Conservation (phyloP, 2,888 invertebrate species). For the Pandemis corylana region DNA sequence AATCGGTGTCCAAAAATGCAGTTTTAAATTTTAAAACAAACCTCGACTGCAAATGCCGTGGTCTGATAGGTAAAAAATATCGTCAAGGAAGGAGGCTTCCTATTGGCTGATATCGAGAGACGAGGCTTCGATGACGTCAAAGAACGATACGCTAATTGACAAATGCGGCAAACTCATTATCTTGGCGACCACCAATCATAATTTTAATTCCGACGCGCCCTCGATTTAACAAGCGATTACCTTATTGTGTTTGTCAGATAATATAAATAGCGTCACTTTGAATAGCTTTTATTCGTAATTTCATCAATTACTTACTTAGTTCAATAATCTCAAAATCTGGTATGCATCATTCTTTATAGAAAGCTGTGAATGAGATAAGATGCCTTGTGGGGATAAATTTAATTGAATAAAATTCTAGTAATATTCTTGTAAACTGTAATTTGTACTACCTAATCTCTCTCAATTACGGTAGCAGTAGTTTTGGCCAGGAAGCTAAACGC, state of each 20-base stretch:
- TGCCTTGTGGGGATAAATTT: too few relatives aligned
- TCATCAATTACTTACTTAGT: neutral
- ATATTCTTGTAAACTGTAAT: too few relatives aligned
- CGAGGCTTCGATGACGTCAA: conserved; percentile 46
- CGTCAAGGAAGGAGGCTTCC: conserved; percentile 14
- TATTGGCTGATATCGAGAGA: conserved; percentile 50
- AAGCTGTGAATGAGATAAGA: too few relatives aligned
- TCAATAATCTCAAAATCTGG: too few relatives aligned
- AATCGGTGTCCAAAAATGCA: too few relatives aligned
- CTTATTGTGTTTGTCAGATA: conserved; percentile 11
- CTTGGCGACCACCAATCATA: conserved; percentile 56
- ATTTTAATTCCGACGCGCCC: conserved; percentile 28
- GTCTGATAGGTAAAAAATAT: neutral
- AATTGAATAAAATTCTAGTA: too few relatives aligned
- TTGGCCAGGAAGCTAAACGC: too few relatives aligned
- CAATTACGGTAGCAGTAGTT: too few relatives aligned
- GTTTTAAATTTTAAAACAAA: too few relatives aligned
- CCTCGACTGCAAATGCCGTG: too few relatives aligned
- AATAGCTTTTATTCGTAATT: neutral
- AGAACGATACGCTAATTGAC: conserved; percentile 48
- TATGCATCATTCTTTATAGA: too few relatives aligned
- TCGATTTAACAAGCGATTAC: conserved; percentile 19
- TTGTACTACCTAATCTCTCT: too few relatives aligned
- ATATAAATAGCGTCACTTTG: neutral
- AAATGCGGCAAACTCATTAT: conserved; percentile 52